Percentiles rank a stretch among this genome's conserved stretches.
Conservation (phyloP, 2,888 invertebrate genomes). For the Drosophila testacea region DNA sequence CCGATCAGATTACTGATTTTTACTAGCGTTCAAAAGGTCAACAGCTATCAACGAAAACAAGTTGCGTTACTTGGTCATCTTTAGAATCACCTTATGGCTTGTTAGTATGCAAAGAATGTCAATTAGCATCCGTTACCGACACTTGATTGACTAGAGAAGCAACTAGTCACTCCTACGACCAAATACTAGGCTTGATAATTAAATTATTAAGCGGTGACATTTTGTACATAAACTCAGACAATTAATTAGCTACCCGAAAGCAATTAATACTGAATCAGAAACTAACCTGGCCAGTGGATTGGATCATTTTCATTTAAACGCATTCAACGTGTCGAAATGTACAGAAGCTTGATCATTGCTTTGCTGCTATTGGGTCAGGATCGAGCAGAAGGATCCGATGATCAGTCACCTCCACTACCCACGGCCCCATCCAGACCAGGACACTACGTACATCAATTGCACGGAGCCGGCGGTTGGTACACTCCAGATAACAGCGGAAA, state of each 20-base stretch:
- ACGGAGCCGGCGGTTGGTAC: conserved; percentile 86
- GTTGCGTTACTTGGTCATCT: conserved; percentile 44
- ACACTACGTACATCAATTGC: conserved; percentile 73
- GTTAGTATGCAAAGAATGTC: conserved; percentile 75
- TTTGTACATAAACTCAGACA: conserved; percentile 56
- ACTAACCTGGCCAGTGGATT: conserved; percentile 62
- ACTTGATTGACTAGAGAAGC: conserved; percentile 11
- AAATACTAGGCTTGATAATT: conserved; percentile 47
- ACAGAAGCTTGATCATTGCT: conserved; percentile 45
- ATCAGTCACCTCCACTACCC: conserved; percentile 19
- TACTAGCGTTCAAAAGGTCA: conserved; percentile 59
- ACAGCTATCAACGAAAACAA: conserved; percentile 51
- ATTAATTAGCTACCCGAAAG: conserved; percentile 44
- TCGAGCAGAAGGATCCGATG: conserved; percentile 9
- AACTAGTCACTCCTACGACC: conserved; percentile 25
- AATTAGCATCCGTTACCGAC: conserved; percentile 30
- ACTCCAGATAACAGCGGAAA: conserved; percentile 86
- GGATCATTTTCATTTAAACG: conserved; percentile 53
- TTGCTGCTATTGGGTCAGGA: conserved; percentile 13
- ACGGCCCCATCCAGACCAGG: conserved; percentile 53
- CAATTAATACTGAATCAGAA: conserved; percentile 15
- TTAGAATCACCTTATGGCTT: conserved; percentile 48
- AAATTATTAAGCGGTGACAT: conserved; percentile 49
- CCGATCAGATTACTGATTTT: conserved; percentile 11
- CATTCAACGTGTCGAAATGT: conserved; percentile 58